phyloP scores from a whole-genome alignment of 2,888 invertebrate species.

The Pristionchus entomophagus region DNA sequence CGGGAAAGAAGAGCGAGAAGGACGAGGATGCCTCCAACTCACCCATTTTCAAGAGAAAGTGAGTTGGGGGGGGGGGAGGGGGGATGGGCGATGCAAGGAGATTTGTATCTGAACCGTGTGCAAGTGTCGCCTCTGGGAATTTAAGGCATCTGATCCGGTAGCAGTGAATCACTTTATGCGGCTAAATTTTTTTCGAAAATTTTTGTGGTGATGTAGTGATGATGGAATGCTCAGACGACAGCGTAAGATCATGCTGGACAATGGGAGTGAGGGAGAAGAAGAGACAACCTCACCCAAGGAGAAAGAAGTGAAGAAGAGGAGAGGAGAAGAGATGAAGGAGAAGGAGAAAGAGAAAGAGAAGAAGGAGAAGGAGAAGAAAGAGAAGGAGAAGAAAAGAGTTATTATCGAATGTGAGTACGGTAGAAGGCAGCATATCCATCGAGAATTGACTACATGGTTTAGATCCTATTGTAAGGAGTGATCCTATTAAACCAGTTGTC shows the following conservation, averaged over 20 bases:
- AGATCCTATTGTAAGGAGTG: not conserved
- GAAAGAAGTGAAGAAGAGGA: not conserved
- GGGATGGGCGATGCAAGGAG: too few relatives aligned
- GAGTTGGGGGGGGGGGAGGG: too few relatives aligned
- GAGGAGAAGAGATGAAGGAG: not conserved
- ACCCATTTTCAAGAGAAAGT: conserved; percentile 25
- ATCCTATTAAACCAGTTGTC: not conserved
- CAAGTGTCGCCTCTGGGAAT: too few relatives aligned
- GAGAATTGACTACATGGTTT: not conserved
- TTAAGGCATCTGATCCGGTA: too few relatives aligned
- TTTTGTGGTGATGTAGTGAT: too few relatives aligned
- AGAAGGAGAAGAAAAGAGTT: conserved; percentile 7
- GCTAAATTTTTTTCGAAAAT: too few relatives aligned
- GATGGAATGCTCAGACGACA: too few relatives aligned
- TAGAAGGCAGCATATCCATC: not conserved
- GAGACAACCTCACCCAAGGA: not conserved
- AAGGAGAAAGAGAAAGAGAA: not conserved
- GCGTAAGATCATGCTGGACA: conserved; percentile 44
- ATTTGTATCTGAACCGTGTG: too few relatives aligned
- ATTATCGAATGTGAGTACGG: conserved; percentile 18
- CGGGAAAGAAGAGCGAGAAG: conserved; percentile 2
- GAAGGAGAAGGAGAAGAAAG: not conserved
- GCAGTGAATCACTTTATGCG: too few relatives aligned
- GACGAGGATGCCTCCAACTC: not conserved
- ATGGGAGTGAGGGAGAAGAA: conserved; percentile 33